Evolutionary conservation across 2,113 vertebrate genomes (phyloP).

Genomic region (Origma solitaria): DNA sequence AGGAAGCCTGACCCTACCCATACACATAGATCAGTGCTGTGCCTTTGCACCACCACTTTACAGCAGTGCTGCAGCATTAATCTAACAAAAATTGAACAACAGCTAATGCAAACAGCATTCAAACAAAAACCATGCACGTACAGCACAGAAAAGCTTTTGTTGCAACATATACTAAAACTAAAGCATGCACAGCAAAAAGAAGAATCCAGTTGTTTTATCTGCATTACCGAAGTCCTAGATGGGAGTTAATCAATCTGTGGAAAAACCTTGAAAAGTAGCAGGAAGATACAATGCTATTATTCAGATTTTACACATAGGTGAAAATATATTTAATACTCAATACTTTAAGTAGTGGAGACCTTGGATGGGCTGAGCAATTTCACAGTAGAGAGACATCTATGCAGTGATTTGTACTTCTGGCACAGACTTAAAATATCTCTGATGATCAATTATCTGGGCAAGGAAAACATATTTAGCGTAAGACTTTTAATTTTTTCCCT

Average conservation of each 20-base stretch:
- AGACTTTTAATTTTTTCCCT: not conserved
- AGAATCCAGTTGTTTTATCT: not conserved
- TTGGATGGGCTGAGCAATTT: slow-evolving; percentile 1
- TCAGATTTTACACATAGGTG: not conserved
- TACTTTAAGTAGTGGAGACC: not conserved
- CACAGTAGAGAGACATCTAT: not conserved
- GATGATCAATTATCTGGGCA: not conserved
- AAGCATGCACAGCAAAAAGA: not conserved
- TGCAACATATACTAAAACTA: not conserved
- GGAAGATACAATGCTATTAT: not conserved
- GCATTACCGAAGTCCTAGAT: not conserved
- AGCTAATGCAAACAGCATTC: not conserved
- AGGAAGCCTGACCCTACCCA: not conserved
- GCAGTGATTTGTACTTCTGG: not conserved
- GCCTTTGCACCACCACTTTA: not conserved
- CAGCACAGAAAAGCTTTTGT: not conserved
- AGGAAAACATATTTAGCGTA: not conserved
- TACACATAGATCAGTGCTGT: not conserved
- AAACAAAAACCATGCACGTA: not conserved
- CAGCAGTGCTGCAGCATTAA: not conserved
- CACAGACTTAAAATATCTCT: not conserved
- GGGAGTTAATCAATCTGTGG: not conserved
- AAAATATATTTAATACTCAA: not conserved
- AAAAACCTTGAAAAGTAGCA: not conserved
- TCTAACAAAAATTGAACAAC: not conserved